Base-by-base conservation (phyloP, 2,113 vertebrate genomes). In the Pseudopipra pipra region DNA sequence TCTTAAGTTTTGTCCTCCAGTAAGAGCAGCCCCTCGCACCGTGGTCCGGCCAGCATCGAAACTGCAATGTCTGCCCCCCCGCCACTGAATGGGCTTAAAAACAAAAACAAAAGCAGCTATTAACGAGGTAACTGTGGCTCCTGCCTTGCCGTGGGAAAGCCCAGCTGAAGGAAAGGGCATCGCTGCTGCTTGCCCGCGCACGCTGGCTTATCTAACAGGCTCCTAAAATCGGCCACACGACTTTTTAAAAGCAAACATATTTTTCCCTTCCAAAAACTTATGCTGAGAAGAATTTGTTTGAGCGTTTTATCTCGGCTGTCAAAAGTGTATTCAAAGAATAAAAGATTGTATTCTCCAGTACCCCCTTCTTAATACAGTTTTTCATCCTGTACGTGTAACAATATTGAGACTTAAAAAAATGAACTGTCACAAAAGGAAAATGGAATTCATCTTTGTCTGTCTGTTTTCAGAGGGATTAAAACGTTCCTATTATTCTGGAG, bases 331-430 rank as follows among this genome's bases (percentile, higher is more conserved):
- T 93, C 93, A 76, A 62, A 71, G 79, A 86, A 95, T 83, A 84
- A 94, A 93, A 85, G 44, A 94, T 86, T 85, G 76, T 58, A 87
- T 92, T 92, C 61, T 84, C 62, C 74, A 72, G 74, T 59, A 87
- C 59, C 30, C 58, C 66, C 54, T 96, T 76, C 84, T 96, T 90
- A 76, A 90, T 90, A 94, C 28, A 95, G 87, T 94, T 94, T 93
- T 96, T 93, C 88, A 95, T 93, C 68, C 85, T 75, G 84, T 93
- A 61, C 41, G 0, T 90, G 63, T 79, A 96, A 59, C 78, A 85
- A 85, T 90, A 92, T 85, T 80, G 89, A 94, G 91, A 89, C 52
- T 61, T 76, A 30, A 95, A 93, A 95, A 94, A 95, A 93, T 86
- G 87, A 95, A 92, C 87, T 93, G 89, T 84, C 91, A 88, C 71